Evolutionary conservation across 2,888 invertebrate species (phyloP).

Genomic region (Drosophila anceps): DNA sequence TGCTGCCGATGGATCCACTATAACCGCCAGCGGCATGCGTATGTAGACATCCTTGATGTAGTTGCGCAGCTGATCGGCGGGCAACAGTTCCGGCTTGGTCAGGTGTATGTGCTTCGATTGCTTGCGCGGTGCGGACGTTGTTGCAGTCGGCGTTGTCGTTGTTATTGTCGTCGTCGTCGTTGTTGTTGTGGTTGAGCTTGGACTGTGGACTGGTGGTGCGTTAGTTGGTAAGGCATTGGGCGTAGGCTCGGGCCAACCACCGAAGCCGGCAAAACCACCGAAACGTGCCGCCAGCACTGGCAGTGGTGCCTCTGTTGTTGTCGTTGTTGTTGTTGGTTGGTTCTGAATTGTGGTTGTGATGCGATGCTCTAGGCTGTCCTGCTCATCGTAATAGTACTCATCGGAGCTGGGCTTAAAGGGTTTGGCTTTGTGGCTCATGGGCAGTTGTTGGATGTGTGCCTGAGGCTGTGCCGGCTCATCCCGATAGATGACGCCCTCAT

Average conservation of each 20-base stretch:
- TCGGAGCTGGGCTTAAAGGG: conserved; percentile 68
- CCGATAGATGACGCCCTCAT: conserved; percentile 18
- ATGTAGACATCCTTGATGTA: conserved; percentile 85
- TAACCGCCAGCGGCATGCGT: conserved; percentile 85
- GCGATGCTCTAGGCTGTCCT: conserved; percentile 26
- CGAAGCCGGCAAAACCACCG: conserved; percentile 44
- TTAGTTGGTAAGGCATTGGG: conserved; percentile 18
- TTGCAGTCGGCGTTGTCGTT: conserved; percentile 47
- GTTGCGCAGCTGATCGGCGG: conserved; percentile 84
- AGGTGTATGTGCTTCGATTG: conserved; percentile 83
- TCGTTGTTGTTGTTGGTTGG: conserved; percentile 25
- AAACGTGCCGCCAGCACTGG: conserved; percentile 49
- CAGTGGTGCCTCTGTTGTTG: conserved; percentile 43
- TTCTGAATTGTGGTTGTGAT: conserved; percentile 22
- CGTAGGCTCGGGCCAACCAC: conserved; percentile 25
- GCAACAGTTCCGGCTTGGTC: conserved; percentile 77
- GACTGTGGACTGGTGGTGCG: conserved; percentile 18
- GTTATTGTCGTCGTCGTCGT: conserved; percentile 46
- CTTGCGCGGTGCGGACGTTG: conserved; percentile 62
- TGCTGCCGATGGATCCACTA: conserved; percentile 84
- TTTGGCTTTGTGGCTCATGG: conserved; percentile 41
- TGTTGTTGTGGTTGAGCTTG: conserved; percentile 14
- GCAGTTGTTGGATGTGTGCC: conserved; percentile 64
- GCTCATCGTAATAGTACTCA: conserved; percentile 81
- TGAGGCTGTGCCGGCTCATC: conserved; percentile 66